phyloP scores from a whole-genome alignment of 2,888 invertebrate species.

The Eupsilia transversa region DNA sequence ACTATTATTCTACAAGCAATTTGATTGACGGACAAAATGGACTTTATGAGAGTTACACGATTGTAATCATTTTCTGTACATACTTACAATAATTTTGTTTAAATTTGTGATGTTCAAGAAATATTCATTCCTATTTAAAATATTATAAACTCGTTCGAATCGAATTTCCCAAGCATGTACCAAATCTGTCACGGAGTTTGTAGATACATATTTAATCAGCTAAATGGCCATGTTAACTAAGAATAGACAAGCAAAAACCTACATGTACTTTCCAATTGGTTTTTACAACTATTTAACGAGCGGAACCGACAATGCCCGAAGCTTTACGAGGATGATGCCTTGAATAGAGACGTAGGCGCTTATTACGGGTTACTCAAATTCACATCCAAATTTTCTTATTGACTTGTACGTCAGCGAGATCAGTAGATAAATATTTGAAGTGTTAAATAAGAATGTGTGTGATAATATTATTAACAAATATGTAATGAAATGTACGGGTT shows the following conservation, averaged over 20 bases:
- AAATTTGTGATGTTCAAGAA: not conserved
- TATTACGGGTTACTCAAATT: conserved; percentile 63
- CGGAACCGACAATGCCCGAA: conserved; percentile 74
- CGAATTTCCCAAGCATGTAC: conserved; percentile 16
- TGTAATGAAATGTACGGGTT: conserved; percentile 4
- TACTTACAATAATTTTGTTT: conserved; percentile 73
- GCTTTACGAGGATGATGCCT: conserved; percentile 73
- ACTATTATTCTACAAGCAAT: conserved; percentile 71
- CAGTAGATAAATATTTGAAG: conserved; percentile 53
- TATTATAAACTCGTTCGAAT: conserved; percentile 10
- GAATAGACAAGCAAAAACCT: conserved; percentile 46
- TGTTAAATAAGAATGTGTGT: conserved; percentile 37
- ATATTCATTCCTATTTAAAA: not conserved
- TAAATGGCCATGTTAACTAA: conserved; percentile 57
- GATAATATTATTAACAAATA: conserved; percentile 43
- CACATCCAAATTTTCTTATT: conserved; percentile 62
- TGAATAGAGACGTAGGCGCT: conserved; percentile 48
- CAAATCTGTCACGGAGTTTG: conserved; percentile 22
- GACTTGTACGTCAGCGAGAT: conserved; percentile 43
- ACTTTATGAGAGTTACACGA: conserved; percentile 79
- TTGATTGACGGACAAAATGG: conserved; percentile 84
- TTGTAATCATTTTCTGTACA: conserved; percentile 83
- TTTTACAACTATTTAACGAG: conserved; percentile 75
- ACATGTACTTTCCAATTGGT: conserved; percentile 71
- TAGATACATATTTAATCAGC: conserved; percentile 56